A percentile compares a stretch with the other conserved stretches of the same genome.
phyloP scores from a whole-genome alignment of 1,140 invertebrate species.

The Drosophila elegans region DNA sequence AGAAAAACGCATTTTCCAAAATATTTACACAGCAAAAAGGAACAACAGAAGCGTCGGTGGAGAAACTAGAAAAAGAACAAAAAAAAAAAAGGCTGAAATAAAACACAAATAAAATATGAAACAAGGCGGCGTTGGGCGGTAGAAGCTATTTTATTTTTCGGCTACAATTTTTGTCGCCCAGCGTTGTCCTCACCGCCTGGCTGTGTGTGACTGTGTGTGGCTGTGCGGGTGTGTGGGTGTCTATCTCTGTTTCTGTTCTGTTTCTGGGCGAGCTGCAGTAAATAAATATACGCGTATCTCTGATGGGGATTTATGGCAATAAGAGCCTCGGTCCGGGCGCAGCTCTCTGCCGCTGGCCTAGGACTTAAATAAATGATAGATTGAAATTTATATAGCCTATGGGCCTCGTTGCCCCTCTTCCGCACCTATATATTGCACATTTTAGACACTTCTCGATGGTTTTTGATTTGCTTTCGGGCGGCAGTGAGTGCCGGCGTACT shows the following conservation, averaged over 20 bases:
- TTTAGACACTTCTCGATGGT: constrained; percentile 65
- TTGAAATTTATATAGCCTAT: constrained; percentile 79
- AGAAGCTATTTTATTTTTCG: constrained; percentile 77
- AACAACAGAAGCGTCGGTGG: constrained; percentile 13
- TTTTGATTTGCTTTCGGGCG: constrained; percentile 25
- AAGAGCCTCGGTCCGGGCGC: constrained; percentile 44
- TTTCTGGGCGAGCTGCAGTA: constrained; percentile 75
- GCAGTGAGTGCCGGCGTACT: neutral
- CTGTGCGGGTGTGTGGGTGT: neutral
- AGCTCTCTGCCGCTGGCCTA: constrained; percentile 53
- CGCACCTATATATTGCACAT: constrained; percentile 53
- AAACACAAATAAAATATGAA: constrained; percentile 48
- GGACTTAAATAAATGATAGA: constrained; percentile 83
- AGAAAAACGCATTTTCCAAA: constrained; percentile 77
- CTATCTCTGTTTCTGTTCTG: constrained; percentile 52
- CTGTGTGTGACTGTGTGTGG: neutral
- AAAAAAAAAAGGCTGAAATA: constrained; percentile 10
- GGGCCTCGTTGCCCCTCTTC: constrained; percentile 18
- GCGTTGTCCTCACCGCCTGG: constrained; percentile 36
- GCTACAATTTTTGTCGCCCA: constrained; percentile 75
- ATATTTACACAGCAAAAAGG: constrained; percentile 67
- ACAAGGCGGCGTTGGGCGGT: constrained; percentile 15
- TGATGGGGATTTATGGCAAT: constrained; percentile 80
- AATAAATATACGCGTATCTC: constrained; percentile 83
- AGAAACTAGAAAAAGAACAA: constrained; percentile 31